phyloP scores from a whole-genome alignment of 2,888 invertebrate genomes.

The Eudemis profundana region DNA sequence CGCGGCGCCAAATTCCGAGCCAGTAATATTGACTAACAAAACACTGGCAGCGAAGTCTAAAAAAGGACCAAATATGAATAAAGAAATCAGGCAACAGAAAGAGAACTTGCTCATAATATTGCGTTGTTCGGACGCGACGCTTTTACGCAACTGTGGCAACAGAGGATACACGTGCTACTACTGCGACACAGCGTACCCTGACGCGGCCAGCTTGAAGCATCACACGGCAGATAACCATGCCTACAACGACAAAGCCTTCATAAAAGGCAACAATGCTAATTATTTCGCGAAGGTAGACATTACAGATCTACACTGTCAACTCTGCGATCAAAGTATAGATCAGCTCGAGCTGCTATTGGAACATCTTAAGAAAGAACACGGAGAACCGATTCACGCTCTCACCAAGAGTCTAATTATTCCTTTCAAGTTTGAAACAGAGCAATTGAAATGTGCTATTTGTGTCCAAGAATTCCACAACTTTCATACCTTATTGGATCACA shows the following conservation, averaged over 20 bases:
- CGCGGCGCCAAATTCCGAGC: not conserved
- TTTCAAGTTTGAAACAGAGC: constrained; percentile 36
- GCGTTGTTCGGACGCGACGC: constrained; percentile 55
- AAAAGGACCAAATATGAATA: not conserved
- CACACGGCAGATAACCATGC: constrained; percentile 61
- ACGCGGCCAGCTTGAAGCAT: constrained; percentile 60
- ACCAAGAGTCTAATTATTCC: constrained; percentile 29
- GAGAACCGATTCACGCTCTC: constrained; percentile 12
- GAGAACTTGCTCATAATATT: constrained; percentile 65
- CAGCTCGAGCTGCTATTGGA: constrained; percentile 43
- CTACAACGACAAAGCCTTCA: constrained; percentile 52
- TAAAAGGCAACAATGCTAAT: constrained; percentile 50
- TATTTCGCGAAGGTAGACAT: constrained; percentile 53
- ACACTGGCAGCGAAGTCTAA: not conserved
- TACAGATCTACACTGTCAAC: constrained; percentile 50
- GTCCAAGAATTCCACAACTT: constrained; percentile 60
- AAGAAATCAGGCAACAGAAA: constrained; percentile 53
- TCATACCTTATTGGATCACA: constrained; percentile 60
- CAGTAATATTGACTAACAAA: not conserved
- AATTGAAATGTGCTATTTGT: constrained; percentile 57
- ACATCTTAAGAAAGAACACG: constrained; percentile 30
- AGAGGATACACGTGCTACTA: constrained; percentile 66
- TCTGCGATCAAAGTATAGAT: constrained; percentile 34
- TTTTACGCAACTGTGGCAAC: constrained; percentile 62
- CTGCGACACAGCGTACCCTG: constrained; percentile 64